A percentile compares a stretch with the other conserved stretches of the same genome.
Conservation (phyloP, 2,888 invertebrate genomes). For the Penaeus monodon region DNA sequence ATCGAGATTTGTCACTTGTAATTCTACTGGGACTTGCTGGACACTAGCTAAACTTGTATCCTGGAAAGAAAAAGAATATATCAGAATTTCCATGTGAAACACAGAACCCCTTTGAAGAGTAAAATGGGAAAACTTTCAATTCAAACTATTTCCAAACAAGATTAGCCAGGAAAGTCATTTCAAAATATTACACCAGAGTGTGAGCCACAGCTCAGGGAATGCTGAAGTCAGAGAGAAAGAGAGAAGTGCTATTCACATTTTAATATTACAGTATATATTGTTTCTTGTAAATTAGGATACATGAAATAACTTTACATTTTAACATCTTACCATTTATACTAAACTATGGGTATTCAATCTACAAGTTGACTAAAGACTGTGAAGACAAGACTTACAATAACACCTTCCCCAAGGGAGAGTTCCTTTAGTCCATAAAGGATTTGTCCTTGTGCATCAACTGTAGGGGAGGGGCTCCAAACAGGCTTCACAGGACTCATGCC, state of each 20-base stretch:
- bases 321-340: too few species aligned
- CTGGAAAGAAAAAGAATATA: slow-evolving; percentile 14
- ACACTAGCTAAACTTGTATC: slow-evolving; percentile 19
- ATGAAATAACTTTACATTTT: too few species aligned
- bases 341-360: too few species aligned
- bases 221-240: too few species aligned
- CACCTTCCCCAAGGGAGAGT: slow-evolving; percentile 11
- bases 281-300: too few species aligned
- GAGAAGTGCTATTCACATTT: too few species aligned
- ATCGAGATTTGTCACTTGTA: slow-evolving; percentile 80
- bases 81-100: too few species aligned
- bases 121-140: background rate
- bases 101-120: background rate
- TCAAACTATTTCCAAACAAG: too few species aligned
- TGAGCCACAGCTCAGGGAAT: too few species aligned
- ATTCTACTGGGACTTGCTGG: slow-evolving; percentile 71
- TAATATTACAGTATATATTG: too few species aligned
- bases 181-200: background rate
- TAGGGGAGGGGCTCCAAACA: slow-evolving; percentile 25
- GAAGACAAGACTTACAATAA: slow-evolving; percentile 6
- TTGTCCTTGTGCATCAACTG: slow-evolving; percentile 17
- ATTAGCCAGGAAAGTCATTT: background rate
- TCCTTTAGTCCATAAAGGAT: slow-evolving; percentile 32
- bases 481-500: slow-evolving; percentile 29
- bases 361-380: background rate